These are phyloP conservation scores for Oligia latruncula DNA, from an alignment of 2,888 invertebrate species.

Conservation along the genomic window DNA sequence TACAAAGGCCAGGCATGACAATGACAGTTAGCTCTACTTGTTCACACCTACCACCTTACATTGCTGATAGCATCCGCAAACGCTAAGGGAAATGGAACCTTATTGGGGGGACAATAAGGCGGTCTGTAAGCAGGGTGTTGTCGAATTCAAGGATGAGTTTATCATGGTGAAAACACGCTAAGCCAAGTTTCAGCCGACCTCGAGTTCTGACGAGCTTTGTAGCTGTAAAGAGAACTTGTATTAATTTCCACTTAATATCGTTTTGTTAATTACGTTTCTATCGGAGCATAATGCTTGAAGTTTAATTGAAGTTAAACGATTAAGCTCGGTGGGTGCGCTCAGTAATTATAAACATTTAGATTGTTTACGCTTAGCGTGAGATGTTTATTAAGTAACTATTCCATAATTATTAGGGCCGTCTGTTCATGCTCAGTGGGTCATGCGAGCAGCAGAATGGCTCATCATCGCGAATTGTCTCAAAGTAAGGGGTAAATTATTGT, in stretches of 20 bases:
- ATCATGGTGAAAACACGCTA: slow-evolving; percentile 71
- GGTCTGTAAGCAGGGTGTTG: slow-evolving; percentile 13
- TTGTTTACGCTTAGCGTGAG: slow-evolving; percentile 51
- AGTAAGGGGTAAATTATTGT: slow-evolving; percentile 21
- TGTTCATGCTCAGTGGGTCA: slow-evolving; percentile 51
- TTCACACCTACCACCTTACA: slow-evolving; percentile 69
- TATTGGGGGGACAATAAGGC: slow-evolving; percentile 41
- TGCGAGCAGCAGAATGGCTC: slow-evolving; percentile 30
- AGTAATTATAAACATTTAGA: slow-evolving; percentile 61
- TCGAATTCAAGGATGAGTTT: slow-evolving; percentile 33
- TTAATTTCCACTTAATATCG: slow-evolving; percentile 75
- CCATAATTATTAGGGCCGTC: slow-evolving; percentile 45
- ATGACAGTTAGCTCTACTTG: slow-evolving; percentile 82
- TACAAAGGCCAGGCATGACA: slow-evolving; percentile 80
- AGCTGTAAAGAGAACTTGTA: slow-evolving; percentile 75
- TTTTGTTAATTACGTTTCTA: slow-evolving; percentile 73
- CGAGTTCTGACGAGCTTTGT: slow-evolving; percentile 77
- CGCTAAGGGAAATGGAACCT: slow-evolving; percentile 48
- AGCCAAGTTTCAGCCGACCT: slow-evolving; percentile 79
- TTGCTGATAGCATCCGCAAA: slow-evolving; percentile 52
- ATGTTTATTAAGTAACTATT: slow-evolving; percentile 52
- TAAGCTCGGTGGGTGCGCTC: slow-evolving; percentile 47
- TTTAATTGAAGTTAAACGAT: slow-evolving; percentile 68
- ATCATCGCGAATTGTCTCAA: slow-evolving; percentile 24
- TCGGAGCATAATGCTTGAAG: slow-evolving; percentile 68